Conservation (phyloP, 2,888 invertebrate genomes). For the Dryobotodes eremita region DNA sequence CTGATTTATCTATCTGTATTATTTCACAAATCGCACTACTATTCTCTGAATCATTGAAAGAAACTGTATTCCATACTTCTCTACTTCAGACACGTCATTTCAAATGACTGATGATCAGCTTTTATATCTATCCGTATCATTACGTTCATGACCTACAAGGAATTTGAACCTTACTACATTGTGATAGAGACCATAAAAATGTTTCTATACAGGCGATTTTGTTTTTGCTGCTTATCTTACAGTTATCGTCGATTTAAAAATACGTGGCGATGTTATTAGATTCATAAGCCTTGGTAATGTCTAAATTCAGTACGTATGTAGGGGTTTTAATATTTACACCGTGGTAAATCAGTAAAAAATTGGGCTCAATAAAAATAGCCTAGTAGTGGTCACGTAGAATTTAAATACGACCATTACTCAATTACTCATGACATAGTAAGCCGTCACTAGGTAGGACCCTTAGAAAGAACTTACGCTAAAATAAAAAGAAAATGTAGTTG, state of each 20-base stretch:
- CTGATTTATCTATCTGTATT: constrained; percentile 11
- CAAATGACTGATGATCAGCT: constrained; percentile 49
- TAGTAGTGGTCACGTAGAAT: no score
- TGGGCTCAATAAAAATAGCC: neutral
- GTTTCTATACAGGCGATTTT: neutral
- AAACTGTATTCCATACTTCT: constrained; percentile 42
- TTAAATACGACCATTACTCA: no score
- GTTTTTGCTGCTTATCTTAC: constrained; percentile 44
- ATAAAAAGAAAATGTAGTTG: neutral
- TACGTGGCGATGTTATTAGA: constrained; percentile 45
- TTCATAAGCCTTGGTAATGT: constrained; percentile 50
- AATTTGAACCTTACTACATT: constrained; percentile 29
- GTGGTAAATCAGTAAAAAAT: neutral
- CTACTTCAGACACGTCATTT: constrained; percentile 18
- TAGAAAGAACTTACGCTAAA: neutral
- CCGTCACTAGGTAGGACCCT: no score
- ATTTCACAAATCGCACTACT: constrained; percentile 36
- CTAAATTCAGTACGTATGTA: neutral
- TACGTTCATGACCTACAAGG: neutral
- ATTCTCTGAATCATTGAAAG: constrained; percentile 31
- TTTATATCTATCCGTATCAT: constrained; percentile 22
- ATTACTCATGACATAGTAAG: no score
- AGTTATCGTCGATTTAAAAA: constrained; percentile 42
- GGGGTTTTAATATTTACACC: neutral
- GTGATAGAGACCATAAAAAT: neutral